phyloP scores from a whole-genome alignment of 1,140 invertebrate species.

The Diuraphis noxia region DNA sequence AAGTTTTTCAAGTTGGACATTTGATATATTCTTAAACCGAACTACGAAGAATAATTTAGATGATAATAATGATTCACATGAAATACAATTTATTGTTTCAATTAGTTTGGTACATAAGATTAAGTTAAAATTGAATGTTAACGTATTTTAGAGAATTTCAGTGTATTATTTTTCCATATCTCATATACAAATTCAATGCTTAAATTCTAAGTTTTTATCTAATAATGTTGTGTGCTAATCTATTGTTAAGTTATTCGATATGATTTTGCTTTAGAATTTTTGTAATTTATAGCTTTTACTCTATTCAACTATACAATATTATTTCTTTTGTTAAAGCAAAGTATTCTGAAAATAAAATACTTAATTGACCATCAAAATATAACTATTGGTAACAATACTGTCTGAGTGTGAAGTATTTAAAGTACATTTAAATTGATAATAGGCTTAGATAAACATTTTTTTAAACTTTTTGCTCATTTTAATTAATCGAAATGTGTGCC shows the following conservation, averaged over 20 bases:
- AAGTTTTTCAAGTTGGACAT: not conserved
- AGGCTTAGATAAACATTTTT: not conserved
- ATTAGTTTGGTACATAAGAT: not conserved
- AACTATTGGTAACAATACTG: not conserved
- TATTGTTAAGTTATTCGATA: not conserved
- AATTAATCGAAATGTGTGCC: too few relatives aligned
- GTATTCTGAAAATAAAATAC: not conserved
- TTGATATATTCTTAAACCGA: not conserved
- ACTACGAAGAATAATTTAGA: too few relatives aligned
- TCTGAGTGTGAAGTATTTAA: not conserved
- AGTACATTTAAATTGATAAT: not conserved
- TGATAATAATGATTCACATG: not conserved
- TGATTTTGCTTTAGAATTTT: not conserved
- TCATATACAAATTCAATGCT: not conserved
- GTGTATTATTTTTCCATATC: not conserved
- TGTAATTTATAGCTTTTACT: not conserved
- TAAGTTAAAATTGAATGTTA: not conserved
- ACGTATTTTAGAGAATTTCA: not conserved
- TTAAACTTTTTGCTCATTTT: not conserved
- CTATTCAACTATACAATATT: not conserved
- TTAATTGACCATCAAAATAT: not conserved
- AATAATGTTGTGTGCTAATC: not conserved
- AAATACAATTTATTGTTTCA: not conserved
- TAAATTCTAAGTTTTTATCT: not conserved
- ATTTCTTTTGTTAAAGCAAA: not conserved